Percentiles rank a stretch among this genome's conserved stretches.
Evolutionary conservation across 2,797 vertebrate genomes (phyloP).

Genomic region (Allobates femoralis): DNA sequence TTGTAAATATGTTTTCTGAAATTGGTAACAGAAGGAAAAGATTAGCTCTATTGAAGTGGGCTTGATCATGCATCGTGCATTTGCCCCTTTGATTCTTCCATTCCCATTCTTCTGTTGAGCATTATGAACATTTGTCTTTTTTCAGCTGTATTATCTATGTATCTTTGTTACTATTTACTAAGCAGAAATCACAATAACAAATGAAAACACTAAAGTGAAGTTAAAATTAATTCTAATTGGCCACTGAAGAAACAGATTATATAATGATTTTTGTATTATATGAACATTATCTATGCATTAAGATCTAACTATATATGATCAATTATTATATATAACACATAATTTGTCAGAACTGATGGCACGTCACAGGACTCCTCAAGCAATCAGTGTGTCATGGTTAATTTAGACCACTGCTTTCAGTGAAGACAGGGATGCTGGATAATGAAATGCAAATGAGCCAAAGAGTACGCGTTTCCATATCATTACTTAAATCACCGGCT

Average conservation of each 20-base stretch:
- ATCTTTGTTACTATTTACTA: not conserved
- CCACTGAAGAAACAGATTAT: not conserved
- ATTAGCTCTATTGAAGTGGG: too few relatives aligned
- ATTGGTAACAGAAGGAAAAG: too few relatives aligned
- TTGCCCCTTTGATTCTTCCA: too few relatives aligned
- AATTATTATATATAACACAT: not conserved
- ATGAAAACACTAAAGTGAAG: not conserved
- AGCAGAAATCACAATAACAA: not conserved
- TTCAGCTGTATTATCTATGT: too few relatives aligned
- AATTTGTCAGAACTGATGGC: slow-evolving; percentile 9
- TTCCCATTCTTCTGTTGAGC: too few relatives aligned
- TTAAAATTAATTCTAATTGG: not conserved
- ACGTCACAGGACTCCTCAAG: not conserved
- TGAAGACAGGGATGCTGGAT: not conserved
- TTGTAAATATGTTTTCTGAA: too few relatives aligned
- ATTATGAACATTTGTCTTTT: too few relatives aligned
- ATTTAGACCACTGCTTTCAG: slow-evolving; percentile 22
- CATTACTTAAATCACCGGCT: slow-evolving; percentile 45
- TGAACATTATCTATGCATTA: not conserved
- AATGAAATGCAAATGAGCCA: slow-evolving; percentile 50
- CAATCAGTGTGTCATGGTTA: slow-evolving; percentile 25
- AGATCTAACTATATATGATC: not conserved
- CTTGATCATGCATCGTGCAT: too few relatives aligned
- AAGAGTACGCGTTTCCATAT: slow-evolving; percentile 30
- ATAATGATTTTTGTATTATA: not conserved